phyloP scores from a whole-genome alignment of 2,888 invertebrate species.

The Cheilosia impressa region DNA sequence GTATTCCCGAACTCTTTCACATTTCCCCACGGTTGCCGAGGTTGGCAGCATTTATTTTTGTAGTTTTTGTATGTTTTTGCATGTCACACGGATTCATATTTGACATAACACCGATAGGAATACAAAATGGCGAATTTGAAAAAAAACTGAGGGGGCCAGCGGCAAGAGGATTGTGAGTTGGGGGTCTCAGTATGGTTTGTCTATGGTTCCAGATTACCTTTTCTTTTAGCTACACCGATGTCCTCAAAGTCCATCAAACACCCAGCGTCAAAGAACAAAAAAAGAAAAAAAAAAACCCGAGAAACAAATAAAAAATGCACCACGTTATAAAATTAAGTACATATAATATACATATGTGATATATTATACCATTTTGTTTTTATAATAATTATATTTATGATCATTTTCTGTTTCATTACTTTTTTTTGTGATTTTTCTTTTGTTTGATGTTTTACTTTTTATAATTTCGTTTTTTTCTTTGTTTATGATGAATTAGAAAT shows the following conservation, averaged over 20 bases:
- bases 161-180: too few species aligned
- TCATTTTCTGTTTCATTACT: conserved; percentile 59
- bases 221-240: not conserved
- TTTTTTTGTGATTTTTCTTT: conserved; percentile 63
- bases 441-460: conserved; percentile 50
- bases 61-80: too few species aligned
- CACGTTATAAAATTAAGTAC: conserved; percentile 76
- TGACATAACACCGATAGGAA: too few species aligned
- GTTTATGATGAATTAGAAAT: conserved; percentile 55
- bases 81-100: too few species aligned
- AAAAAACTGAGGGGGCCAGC: too few species aligned
- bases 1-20: too few species aligned
- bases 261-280: not conserved
- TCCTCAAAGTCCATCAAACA: not conserved
- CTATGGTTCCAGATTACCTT: too few species aligned
- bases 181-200: too few species aligned
- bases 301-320: conserved; percentile 71
- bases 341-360: conserved; percentile 75
- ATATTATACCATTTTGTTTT: conserved; percentile 67
- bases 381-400: conserved; percentile 73
- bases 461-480: conserved; percentile 37
- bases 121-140: too few species aligned
- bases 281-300: not conserved
- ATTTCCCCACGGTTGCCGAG: too few species aligned
- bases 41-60: too few species aligned